phyloP scores from a whole-genome alignment of 2,797 vertebrate species.

The Neopelma chrysocephalum region DNA sequence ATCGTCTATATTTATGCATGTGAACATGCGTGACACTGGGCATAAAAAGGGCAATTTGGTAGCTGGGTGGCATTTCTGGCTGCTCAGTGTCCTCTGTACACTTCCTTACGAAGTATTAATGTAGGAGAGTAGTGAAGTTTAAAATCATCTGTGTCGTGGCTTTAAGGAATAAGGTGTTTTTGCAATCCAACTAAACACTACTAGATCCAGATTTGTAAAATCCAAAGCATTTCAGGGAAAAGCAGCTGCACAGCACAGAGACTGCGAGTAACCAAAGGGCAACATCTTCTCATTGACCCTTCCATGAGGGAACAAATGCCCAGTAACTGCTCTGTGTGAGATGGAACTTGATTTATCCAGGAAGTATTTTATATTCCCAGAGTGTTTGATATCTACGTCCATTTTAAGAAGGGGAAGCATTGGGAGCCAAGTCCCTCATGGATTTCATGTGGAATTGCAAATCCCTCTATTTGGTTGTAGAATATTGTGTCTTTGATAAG shows the following conservation, averaged over 20 bases:
- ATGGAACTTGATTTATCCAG: not conserved
- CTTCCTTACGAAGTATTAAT: not conserved
- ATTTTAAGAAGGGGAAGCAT: not conserved
- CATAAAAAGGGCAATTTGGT: not conserved
- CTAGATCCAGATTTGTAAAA: not conserved
- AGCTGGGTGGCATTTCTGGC: not conserved
- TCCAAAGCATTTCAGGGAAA: not conserved
- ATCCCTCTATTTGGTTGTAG: not conserved
- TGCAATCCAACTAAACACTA: not conserved
- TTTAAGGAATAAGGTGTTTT: not conserved
- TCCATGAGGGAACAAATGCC: fast-evolving
- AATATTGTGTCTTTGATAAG: not conserved
- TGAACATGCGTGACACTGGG: not conserved
- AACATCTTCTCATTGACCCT: not conserved
- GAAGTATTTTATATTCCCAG: not conserved
- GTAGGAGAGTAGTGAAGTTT: not conserved
- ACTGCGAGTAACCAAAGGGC: fast-evolving
- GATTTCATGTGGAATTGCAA: not conserved
- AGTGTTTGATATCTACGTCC: not conserved
- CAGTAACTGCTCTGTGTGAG: not conserved
- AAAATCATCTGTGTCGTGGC: not conserved
- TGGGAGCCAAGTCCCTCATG: not conserved
- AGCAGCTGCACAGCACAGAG: not conserved
- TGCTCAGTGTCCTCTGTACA: not conserved
- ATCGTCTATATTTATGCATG: not conserved